Base-by-base conservation (phyloP, 2,113 vertebrate genomes). In the Pycnonotus jocosus region DNA sequence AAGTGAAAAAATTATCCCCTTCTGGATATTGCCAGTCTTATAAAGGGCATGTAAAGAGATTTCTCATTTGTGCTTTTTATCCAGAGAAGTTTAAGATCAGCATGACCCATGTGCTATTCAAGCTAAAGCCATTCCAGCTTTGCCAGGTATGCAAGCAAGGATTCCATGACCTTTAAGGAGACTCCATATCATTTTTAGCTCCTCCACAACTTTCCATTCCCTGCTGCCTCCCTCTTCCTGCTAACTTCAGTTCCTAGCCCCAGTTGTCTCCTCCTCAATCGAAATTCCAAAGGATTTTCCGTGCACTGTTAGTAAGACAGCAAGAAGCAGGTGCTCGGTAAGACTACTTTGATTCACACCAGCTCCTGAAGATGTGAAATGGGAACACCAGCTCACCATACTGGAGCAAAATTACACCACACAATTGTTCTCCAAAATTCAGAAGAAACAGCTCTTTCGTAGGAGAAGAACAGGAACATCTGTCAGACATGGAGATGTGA, bases 141-240 rank as follows among this genome's bases (percentile, higher is more conserved):
- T 82, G 89, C 58, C 73, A 82, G 74, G 37, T 87, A 96, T 85
- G 84, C 70, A 89, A 72, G 73, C 30, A 69, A 89, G 54, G 71
- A 92, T 68, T 92, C 90, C 31, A 7, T 82, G 87, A 94, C 89
- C 89, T 95, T 94, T 95, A 95, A 76, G 74, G 72, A 92, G 30
- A 33, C 81, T 91, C 66, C 1, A 0, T 64, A 82, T 82, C 33
- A 77, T 64, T 86, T 95, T 93, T 53, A 92, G 77, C 72, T 92
- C 69, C 92, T 91, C 80, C 64, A 68, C 64, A 88, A 92, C 76
- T 44, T 90, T 87, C 77, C 70, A 81, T 18, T 91, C 73, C 57
- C 86, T 10, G 2, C 28, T 71, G 60, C 60, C 79, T 86, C 66
- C 54, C 66, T 90, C 48, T 74, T 69, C 65, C 65, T 54, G 16